phyloP scores from a whole-genome alignment of 2,888 invertebrate genomes.

The Hoplodrina blanda region DNA sequence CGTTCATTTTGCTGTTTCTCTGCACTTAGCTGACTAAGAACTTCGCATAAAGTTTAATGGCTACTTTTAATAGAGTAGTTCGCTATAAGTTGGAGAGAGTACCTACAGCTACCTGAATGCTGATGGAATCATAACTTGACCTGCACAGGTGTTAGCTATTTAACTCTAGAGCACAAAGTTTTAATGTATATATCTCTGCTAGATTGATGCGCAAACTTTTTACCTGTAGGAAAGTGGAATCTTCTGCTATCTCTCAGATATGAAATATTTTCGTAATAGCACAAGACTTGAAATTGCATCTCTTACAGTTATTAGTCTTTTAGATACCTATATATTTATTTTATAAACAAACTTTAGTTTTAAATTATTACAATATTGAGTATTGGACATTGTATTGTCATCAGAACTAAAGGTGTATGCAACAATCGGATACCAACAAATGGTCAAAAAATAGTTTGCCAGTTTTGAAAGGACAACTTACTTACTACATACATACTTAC shows the following conservation, averaged over 20 bases:
- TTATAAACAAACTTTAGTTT: too few relatives aligned
- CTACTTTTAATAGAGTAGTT: slow-evolving; percentile 38
- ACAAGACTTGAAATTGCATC: background rate
- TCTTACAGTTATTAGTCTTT: too few relatives aligned
- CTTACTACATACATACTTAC: too few relatives aligned
- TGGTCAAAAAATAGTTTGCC: too few relatives aligned
- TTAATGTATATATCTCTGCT: slow-evolving; percentile 20
- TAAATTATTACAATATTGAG: too few relatives aligned
- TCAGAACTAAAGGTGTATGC: too few relatives aligned
- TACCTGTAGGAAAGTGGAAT: background rate
- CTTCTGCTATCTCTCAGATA: too few relatives aligned
- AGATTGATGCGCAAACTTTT: slow-evolving; percentile 13
- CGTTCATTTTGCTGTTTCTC: slow-evolving; percentile 27
- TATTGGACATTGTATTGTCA: too few relatives aligned
- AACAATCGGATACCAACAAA: too few relatives aligned
- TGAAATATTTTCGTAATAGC: background rate
- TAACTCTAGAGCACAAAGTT: slow-evolving; percentile 24
- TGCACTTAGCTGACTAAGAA: slow-evolving; percentile 38
- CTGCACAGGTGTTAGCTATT: slow-evolving; percentile 31
- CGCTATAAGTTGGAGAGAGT: slow-evolving; percentile 20
- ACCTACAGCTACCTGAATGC: background rate
- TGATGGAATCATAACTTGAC: slow-evolving; percentile 39
- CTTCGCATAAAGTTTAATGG: slow-evolving; percentile 41
- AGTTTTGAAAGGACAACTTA: too few relatives aligned
- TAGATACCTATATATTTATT: too few relatives aligned